These are phyloP conservation scores for Scolopax mira DNA, from an alignment of 2,113 vertebrate genomes.

Conservation along the genomic window DNA sequence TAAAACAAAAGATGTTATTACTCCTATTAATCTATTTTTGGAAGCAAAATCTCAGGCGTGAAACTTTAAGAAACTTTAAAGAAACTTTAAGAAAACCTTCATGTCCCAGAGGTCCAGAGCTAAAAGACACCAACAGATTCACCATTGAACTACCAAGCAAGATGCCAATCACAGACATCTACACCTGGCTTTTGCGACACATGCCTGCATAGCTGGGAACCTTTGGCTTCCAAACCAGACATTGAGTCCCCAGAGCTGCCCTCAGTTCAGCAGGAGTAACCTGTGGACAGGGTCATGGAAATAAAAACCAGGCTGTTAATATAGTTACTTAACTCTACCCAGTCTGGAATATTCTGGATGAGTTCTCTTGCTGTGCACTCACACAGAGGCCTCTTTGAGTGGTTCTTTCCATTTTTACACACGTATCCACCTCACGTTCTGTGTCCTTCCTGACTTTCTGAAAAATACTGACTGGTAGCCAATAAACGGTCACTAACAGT, in stretches of 20 bases:
- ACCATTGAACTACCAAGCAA: background rate
- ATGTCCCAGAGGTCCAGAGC: background rate
- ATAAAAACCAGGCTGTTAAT: background rate
- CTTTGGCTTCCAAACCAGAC: background rate
- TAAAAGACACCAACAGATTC: background rate
- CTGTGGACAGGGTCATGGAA: background rate
- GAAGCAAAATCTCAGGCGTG: background rate
- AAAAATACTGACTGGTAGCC: background rate
- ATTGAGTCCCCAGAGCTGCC: background rate
- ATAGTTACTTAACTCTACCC: background rate
- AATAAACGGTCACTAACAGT: background rate
- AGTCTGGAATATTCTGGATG: background rate
- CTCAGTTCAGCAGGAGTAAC: background rate
- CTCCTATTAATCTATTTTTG: background rate
- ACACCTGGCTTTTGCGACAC: background rate
- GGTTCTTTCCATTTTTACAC: background rate
- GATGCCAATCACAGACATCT: background rate
- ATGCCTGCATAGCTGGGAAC: background rate
- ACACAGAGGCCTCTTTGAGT: background rate
- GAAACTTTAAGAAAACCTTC: background rate
- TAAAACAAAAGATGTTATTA: background rate
- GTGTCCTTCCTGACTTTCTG: background rate
- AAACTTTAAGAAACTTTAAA: background rate
- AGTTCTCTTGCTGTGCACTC: background rate
- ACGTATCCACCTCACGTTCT: background rate